Conservation (phyloP, 2,797 vertebrate species). For the Calcarius lapponicus region DNA sequence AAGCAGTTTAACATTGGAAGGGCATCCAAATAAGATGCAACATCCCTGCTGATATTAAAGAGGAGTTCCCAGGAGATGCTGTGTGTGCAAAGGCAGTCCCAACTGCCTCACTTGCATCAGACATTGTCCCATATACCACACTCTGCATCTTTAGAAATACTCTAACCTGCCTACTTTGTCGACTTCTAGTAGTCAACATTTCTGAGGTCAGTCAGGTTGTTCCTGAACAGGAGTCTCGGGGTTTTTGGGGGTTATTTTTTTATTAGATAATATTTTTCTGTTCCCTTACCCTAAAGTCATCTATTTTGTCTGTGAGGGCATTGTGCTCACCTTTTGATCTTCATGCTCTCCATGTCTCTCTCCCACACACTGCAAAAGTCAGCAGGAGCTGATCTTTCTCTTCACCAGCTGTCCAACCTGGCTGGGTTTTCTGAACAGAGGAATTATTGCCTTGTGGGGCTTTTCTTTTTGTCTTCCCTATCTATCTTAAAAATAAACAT, state of each 20-base stretch:
- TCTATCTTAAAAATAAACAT: conserved; percentile 7
- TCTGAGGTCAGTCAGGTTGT: background rate
- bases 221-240: background rate
- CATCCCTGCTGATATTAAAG: background rate
- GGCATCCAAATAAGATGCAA: background rate
- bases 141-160: background rate
- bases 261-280: background rate
- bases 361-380: background rate
- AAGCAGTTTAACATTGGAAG: background rate
- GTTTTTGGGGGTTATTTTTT: fast-evolving
- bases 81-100: background rate
- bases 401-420: conserved; percentile 20
- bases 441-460: background rate
- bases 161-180: background rate
- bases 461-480: background rate
- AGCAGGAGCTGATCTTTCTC: conserved; percentile 31
- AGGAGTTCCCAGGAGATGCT: background rate
- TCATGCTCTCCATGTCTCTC: background rate
- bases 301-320: background rate
- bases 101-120: background rate
- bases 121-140: background rate
- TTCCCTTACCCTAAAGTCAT: background rate
- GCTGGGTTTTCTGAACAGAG: background rate
- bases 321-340: background rate
- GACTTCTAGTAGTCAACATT: background rate